Conservation (phyloP, 2,888 invertebrate genomes). For the Nymphalis c-album region DNA sequence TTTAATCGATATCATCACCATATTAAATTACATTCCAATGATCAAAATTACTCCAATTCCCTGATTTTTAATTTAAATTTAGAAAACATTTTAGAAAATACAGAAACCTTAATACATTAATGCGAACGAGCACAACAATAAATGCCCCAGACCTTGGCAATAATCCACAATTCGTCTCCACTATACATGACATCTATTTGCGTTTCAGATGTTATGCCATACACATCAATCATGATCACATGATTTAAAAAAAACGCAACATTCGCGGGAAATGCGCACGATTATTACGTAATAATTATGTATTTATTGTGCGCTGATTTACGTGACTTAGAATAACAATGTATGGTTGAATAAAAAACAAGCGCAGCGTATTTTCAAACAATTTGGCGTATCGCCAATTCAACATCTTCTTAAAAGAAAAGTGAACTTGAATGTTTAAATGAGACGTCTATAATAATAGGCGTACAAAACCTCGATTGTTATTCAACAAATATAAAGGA, state of each 20-base stretch:
- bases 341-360: slow-evolving; percentile 57
- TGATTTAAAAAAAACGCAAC: slow-evolving; percentile 45
- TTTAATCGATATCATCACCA: not conserved
- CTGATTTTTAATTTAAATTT: slow-evolving; percentile 8
- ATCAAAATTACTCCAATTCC: not conserved
- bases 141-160: slow-evolving; percentile 76
- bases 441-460: slow-evolving; percentile 22
- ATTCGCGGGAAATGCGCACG: slow-evolving; percentile 41
- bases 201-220: slow-evolving; percentile 38
- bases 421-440: slow-evolving; percentile 47
- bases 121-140: slow-evolving; percentile 58
- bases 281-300: slow-evolving; percentile 56
- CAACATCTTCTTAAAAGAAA: slow-evolving; percentile 35
- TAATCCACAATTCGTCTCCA: slow-evolving; percentile 66
- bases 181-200: slow-evolving; percentile 52
- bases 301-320: slow-evolving; percentile 43
- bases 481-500: slow-evolving; percentile 22
- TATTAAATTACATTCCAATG: not conserved
- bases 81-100: slow-evolving; percentile 10
- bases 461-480: slow-evolving; percentile 14
- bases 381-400: slow-evolving; percentile 65
- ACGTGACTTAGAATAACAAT: slow-evolving; percentile 54
- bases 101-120: slow-evolving; percentile 38
- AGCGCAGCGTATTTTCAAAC: slow-evolving; percentile 73
- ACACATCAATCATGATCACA: slow-evolving; percentile 47